Conservation (phyloP, 2,797 vertebrate species). For the Premnoplex brunnescens region DNA sequence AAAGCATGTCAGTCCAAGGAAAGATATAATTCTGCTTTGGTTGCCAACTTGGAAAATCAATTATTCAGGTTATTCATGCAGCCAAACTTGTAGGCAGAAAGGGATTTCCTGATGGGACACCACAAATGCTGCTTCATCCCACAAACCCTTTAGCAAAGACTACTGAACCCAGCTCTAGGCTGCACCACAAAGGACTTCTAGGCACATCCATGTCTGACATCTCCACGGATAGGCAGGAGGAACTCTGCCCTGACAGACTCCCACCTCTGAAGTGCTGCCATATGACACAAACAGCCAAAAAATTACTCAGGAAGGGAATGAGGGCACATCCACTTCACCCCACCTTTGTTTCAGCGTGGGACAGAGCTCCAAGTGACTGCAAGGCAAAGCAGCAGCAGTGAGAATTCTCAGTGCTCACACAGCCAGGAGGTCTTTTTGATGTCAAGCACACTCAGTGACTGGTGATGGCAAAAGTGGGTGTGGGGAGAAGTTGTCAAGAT, state of each 20-base stretch:
- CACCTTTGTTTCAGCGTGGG: neutral
- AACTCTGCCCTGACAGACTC: neutral
- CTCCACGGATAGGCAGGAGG: neutral
- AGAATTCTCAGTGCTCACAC: neutral
- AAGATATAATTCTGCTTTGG: neutral
- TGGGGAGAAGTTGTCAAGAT: constrained; percentile 14
- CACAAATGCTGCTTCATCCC: accelerated
- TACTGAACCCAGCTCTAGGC: neutral
- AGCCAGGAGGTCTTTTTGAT: neutral
- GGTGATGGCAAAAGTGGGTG: neutral
- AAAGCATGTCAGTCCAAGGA: neutral
- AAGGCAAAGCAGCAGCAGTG: neutral
- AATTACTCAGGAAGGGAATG: accelerated
- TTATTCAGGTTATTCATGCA: neutral
- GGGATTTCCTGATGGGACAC: neutral
- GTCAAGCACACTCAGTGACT: neutral
- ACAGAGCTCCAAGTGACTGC: neutral
- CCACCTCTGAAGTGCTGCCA: neutral
- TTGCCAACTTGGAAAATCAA: neutral
- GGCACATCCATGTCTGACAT: neutral
- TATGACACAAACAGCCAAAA: accelerated
- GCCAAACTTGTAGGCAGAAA: neutral
- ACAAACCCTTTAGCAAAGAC: neutral
- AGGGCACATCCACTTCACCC: neutral
- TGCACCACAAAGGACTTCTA: neutral